These are phyloP conservation scores for Timema cristinae DNA, from an alignment of 2,888 invertebrate species.

Conservation along the genomic window DNA sequence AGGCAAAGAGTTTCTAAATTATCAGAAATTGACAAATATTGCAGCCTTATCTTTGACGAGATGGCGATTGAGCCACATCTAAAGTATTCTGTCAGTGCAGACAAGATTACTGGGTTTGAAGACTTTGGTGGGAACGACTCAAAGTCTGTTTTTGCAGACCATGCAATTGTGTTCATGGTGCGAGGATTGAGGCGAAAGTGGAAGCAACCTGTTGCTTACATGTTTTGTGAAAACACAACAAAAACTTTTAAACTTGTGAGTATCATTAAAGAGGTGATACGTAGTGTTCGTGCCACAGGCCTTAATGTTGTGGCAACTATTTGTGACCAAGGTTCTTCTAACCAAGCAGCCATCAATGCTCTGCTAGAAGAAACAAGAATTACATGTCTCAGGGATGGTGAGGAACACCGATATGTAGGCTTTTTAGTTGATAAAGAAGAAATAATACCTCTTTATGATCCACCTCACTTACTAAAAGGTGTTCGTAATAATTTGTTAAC, in stretches of 20 bases:
- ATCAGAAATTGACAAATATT: slow-evolving; percentile 14
- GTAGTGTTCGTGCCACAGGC: slow-evolving; percentile 18
- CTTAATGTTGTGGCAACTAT: slow-evolving; percentile 22
- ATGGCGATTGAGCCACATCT: slow-evolving; percentile 18
- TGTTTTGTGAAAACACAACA: slow-evolving; percentile 23
- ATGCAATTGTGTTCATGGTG: slow-evolving; percentile 27
- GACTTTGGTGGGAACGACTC: slow-evolving; percentile 23
- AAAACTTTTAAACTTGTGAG: slow-evolving; percentile 15
- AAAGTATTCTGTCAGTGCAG: slow-evolving; percentile 10
- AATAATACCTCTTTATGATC: slow-evolving; percentile 25
- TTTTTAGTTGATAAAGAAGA: slow-evolving; percentile 18
- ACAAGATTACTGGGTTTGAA: slow-evolving; percentile 24
- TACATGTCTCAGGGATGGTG: slow-evolving; percentile 8
- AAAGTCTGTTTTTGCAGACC: slow-evolving; percentile 23
- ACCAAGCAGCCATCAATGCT: slow-evolving; percentile 15
- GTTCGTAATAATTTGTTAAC: slow-evolving; percentile 24
- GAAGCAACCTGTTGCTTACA: slow-evolving; percentile 24
- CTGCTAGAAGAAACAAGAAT: background rate
- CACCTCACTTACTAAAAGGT: slow-evolving; percentile 22
- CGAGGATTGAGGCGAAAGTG: slow-evolving; percentile 24
- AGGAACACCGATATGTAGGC: slow-evolving; percentile 10
- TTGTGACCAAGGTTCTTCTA: slow-evolving; percentile 25
- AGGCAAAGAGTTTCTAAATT: slow-evolving; percentile 13
- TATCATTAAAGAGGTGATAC: slow-evolving; percentile 24
- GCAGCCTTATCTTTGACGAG: slow-evolving; percentile 22